phyloP scores from a whole-genome alignment of 1,140 invertebrate genomes.

The Orchesella cincta region DNA sequence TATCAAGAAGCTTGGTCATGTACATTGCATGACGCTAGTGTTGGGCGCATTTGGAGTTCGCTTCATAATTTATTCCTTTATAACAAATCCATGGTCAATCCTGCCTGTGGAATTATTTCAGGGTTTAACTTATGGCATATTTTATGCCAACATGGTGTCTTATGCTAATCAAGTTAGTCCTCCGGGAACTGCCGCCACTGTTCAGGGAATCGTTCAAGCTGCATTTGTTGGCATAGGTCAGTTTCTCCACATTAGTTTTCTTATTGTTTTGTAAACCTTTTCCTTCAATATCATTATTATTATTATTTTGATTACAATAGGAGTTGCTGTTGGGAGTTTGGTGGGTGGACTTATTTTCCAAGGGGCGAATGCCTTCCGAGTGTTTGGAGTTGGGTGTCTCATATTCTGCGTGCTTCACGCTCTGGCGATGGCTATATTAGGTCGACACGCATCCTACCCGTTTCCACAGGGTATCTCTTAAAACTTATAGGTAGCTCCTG shows the following conservation, averaged over 20 bases:
- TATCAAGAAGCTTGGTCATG: conserved; percentile 78
- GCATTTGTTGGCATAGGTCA: conserved; percentile 80
- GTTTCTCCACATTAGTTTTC: no score
- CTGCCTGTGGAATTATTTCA: conserved; percentile 83
- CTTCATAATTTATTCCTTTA: conserved; percentile 78
- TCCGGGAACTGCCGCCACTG: conserved; percentile 80
- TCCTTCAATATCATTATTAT: no score
- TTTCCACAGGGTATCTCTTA: background rate
- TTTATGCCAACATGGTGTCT: conserved; percentile 84
- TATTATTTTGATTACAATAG: no score
- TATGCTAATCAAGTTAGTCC: conserved; percentile 83
- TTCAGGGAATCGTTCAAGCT: conserved; percentile 80
- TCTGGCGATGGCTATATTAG: background rate
- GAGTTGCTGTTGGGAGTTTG: conserved; percentile 74
- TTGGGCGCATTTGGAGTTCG: conserved; percentile 73
- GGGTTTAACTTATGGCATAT: conserved; percentile 83
- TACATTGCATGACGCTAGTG: conserved; percentile 78
- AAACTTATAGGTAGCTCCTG: background rate
- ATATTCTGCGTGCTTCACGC: conserved; percentile 66
- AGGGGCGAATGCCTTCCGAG: conserved; percentile 67
- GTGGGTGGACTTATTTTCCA: conserved; percentile 69
- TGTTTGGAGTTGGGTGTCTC: conserved; percentile 70
- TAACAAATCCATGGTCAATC: conserved; percentile 77
- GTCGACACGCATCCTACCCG: background rate
- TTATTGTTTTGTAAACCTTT: no score